Percentiles rank a stretch among this genome's conserved stretches.
phyloP scores from a whole-genome alignment of 2,888 invertebrate species.

The Unio pictorum region DNA sequence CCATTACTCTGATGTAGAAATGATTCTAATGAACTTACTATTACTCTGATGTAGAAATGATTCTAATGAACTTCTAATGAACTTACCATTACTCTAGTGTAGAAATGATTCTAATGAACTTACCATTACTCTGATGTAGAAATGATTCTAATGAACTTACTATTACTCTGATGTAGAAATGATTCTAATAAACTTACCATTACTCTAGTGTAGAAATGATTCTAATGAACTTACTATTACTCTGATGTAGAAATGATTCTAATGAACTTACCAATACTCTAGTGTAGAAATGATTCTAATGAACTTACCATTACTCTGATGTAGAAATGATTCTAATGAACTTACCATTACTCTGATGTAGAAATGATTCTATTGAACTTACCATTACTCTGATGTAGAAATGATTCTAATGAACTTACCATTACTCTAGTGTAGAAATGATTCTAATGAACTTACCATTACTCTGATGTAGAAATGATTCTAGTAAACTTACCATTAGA shows the following conservation, averaged over 20 bases:
- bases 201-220: not conserved
- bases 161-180: slow-evolving; percentile 9
- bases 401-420: slow-evolving; percentile 21
- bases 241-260: not conserved
- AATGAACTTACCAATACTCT: slow-evolving; percentile 35
- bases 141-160: no score
- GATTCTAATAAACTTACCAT: slow-evolving; percentile 4
- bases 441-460: slow-evolving; percentile 26
- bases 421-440: slow-evolving; percentile 54
- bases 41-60: slow-evolving; percentile 14
- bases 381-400: no score
- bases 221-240: slow-evolving; percentile 8
- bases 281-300: slow-evolving; percentile 9
- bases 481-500: slow-evolving; percentile 30
- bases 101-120: slow-evolving; percentile 27
- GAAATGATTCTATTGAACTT: no score
- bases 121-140: slow-evolving; percentile 50
- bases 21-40: slow-evolving; percentile 30
- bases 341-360: slow-evolving; percentile 37
- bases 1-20: slow-evolving; percentile 57
- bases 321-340: slow-evolving; percentile 3
- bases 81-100: slow-evolving; percentile 50
- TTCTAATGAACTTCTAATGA: slow-evolving; percentile 8
- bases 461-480: slow-evolving; percentile 51
- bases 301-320: slow-evolving; percentile 50